These are phyloP conservation scores for Seriola dumerili DNA, from an alignment of 2,113 vertebrate genomes.

Conservation along the genomic window DNA sequence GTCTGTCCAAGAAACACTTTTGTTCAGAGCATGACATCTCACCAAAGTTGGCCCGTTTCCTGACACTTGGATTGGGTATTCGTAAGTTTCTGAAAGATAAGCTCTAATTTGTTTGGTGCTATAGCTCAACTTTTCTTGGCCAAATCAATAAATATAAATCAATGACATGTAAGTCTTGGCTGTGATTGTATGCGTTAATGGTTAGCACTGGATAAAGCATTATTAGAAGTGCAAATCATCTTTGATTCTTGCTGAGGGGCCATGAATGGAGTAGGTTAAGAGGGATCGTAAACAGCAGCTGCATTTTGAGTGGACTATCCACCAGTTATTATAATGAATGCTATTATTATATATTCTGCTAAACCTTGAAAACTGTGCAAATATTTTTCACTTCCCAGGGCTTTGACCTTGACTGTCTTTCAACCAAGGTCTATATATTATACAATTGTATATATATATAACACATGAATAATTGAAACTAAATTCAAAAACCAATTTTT, in stretches of 20 bases:
- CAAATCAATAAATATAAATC: no score
- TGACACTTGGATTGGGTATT: not conserved
- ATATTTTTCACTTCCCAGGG: not conserved
- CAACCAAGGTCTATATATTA: not conserved
- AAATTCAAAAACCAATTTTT: not conserved
- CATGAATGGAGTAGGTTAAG: constrained; percentile 19
- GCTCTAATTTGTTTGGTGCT: not conserved
- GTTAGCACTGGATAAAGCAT: not conserved
- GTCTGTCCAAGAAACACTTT: constrained; percentile 6
- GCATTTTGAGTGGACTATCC: not conserved
- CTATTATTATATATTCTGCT: not conserved
- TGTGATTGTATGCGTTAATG: not conserved
- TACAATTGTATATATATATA: no score
- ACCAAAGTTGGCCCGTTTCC: not conserved
- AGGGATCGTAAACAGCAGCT: constrained; percentile 7
- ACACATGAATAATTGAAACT: not conserved
- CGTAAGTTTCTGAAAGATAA: not conserved
- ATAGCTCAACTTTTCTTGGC: no score
- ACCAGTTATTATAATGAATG: constrained; percentile 11
- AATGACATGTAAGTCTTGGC: constrained; percentile 5
- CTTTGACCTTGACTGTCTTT: not conserved
- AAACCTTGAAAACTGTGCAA: not conserved
- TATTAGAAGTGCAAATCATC: constrained; percentile 54
- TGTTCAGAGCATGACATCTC: not conserved
- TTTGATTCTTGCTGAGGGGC: constrained; percentile 44